Evolutionary conservation across 1,140 invertebrate genomes (phyloP), one percentile per base, ranked within the genome.

Genomic region (Elymnias hypermnestra): DNA sequence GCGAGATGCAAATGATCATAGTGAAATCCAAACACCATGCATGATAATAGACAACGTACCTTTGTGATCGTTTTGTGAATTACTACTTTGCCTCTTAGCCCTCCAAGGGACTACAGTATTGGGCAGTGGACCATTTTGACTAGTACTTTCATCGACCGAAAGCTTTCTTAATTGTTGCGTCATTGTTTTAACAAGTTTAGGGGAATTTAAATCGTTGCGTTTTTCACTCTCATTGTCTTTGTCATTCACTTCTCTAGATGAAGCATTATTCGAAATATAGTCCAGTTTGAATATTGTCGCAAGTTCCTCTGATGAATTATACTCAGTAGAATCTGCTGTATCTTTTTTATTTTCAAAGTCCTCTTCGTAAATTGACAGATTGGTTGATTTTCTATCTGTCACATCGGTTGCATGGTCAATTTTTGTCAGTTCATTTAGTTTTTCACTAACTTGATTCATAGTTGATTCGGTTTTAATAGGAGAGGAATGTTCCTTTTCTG

Each of bases 221-320:
- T 69, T 42, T 31, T 64, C 58, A 25, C 66, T 66, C 7, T 64
- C 49, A 33, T 51, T 48, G 22, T 67, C 64, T 25, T 61, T 60
- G 21, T 69, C 36, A 31, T 33, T 61, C 25, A 70, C 58, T 31
- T 48, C 49, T 3, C 48, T 29, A 26, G 22, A 33, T 33, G 54
- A 44, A 12, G 21, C 47, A 19, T 55, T 41, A 57, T 72, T 73
- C 12, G 40, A 41, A 42, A 58, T 60, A 50, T 65, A 63, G 15
- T 78, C 73, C 40, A 86, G 52, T 48, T 86, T 86, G 68, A 90
- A 90, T 43, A 90, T 90, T 45, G 88, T 89, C 3, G 89, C 88
- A 42, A 90, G 71, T 60, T 90, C 89, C 63, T 90, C 89, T 51
- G 88, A 89, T 3, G 89, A 90, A 60, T 90, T 90, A 63, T 90